Evolutionary conservation across 1,140 invertebrate genomes (phyloP), one percentile per base, ranked within the genome.

Genomic region (Caenorhabditis tropicalis): DNA sequence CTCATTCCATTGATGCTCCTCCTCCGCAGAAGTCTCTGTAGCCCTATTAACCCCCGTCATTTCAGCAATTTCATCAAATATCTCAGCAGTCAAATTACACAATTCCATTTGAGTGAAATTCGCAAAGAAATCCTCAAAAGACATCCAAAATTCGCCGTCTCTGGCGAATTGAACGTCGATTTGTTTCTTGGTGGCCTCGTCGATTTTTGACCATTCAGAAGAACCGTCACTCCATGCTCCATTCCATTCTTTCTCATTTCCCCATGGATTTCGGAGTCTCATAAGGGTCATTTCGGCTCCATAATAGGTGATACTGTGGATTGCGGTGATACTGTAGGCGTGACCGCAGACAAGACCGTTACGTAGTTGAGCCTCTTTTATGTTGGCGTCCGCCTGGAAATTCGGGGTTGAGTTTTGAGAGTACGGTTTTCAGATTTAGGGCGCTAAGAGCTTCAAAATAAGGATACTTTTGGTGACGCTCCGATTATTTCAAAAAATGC

Each of bases 211-310:
- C 98, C 98, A 99, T 92, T 99, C 96, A 0, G 94, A 83, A 46
- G 93, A 93, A 95, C 95, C 94, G 91, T 98, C 97, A 91, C 95
- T 96, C 96, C 96, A 99, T 0, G 96, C 93, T 29, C 97, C 97
- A 90, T 97, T 98, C 97, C 97, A 99, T 92, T 99, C 97, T 2
- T 74, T 74, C 91, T 98, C 96, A 91, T 98, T 98, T 21, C 97
- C 97, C 97, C 97, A 98, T 1, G 97, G 97, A 93, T 99, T 99
- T 39, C 97, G 93, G 88, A 98, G 93, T 79, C 97, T 93, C 39
- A 97, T 92, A 80, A 98, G 51, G 12, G 48, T 48, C 9, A 33
- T 96, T 92, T 95, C 95, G 6, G 91, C 90, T 29, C 89, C 81
- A 0, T 95, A 95, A 0, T 95, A 96, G 88, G 94, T 86, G 88